Evolutionary conservation across 2,113 vertebrate genomes (phyloP).

Genomic region (Epinephelus fuscoguttatus): DNA sequence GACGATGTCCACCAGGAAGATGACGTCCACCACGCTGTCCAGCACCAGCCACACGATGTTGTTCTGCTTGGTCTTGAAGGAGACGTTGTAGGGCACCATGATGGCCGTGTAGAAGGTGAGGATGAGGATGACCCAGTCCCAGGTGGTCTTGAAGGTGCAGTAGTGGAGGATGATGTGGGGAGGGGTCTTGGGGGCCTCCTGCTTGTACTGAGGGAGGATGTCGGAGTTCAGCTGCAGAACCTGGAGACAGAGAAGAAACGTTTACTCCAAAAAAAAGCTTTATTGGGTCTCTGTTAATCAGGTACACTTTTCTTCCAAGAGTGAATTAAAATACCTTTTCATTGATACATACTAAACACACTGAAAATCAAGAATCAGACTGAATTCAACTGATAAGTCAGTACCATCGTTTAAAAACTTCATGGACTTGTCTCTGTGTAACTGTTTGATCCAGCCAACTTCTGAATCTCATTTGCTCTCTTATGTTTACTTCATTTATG

Average conservation of each 20-base stretch:
- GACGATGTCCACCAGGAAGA: conserved; percentile 97
- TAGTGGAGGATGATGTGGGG: conserved; percentile 98
- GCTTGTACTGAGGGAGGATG: conserved; percentile 98
- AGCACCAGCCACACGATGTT: conserved; percentile 98
- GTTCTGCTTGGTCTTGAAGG: conserved; percentile 98
- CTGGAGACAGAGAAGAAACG: conserved; percentile 70
- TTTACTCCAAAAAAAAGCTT: background rate
- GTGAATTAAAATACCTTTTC: background rate
- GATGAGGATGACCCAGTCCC: conserved; percentile 99
- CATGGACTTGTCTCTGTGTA: background rate
- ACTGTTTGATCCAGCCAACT: background rate
- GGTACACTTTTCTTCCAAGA: background rate
- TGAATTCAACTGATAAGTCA: too few relatives aligned
- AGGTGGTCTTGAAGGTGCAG: conserved; percentile 98
- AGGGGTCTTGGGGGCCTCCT: conserved; percentile 98
- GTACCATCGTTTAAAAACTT: too few relatives aligned
- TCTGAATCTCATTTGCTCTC: background rate
- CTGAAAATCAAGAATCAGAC: background rate
- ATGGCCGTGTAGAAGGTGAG: conserved; percentile 99
- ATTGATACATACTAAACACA: background rate
- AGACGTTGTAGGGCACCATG: conserved; percentile 98
- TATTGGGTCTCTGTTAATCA: too few relatives aligned
- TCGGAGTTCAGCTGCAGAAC: conserved; percentile 97
- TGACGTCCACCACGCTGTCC: conserved; percentile 98
- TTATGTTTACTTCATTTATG: background rate